Evolutionary conservation across 1,140 invertebrate genomes (phyloP), one percentile per base, ranked within the genome.

Genomic region (Temnothorax nylanderi): DNA sequence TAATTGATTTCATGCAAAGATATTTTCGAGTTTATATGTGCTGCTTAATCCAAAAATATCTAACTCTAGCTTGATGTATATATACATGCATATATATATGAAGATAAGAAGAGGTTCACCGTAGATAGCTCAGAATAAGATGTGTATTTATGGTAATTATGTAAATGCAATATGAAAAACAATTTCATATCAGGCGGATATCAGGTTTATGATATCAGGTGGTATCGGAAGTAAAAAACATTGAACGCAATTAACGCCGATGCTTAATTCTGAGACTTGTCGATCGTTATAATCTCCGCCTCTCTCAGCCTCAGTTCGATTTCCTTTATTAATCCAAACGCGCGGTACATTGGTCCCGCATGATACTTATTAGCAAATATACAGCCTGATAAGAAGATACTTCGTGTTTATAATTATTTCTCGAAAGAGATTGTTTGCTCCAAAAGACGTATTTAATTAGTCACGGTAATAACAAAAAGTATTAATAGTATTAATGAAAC

Each of bases 361-460:
- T 69, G 34, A 90, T 85, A 26, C n/a, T 81, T 88, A 87, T 87
- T 76, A 62, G 51, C 49, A 32, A 71, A 81, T 82, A 58, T 67
- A 75, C 21, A 44, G 37, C 0, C n/a, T 18, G 80, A 86, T 89
- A 89, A 90, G 37, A 13, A 58, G 51, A 13, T 11, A n/a, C 49
- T 60, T 69, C 34, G 49, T 34, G 44, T 85, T 41, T 44, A 78
- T 84, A 65, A 89, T 90, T 86, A 32, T 47, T 47, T 18, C 16
- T 11, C 1, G 21, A 76, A 62, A 18, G 34, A 75, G 60, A 76
- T 67, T 69, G 41, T 37, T 34, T 21, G 32, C 44, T n/a, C 16
- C 74, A 51, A 34, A 56, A 54, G 47, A 26, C 60, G 62, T 89
- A 85, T 89, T 81, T 69, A 89, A 89, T 90, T 90, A 87, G 54